Conservation (phyloP, 2,888 invertebrate species). For the Cinara cedri region DNA sequence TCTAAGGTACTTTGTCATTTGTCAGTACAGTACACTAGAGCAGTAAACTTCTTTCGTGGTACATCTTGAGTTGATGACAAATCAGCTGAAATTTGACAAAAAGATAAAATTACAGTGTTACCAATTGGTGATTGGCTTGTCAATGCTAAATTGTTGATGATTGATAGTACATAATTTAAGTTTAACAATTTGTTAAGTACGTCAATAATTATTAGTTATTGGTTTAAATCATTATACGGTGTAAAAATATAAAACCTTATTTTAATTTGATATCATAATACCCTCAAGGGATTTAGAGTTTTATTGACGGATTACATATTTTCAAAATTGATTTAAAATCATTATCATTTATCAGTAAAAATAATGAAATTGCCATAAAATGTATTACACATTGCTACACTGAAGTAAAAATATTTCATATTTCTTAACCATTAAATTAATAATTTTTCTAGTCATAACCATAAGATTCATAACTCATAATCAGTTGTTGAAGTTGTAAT, state of each 20-base stretch:
- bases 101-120: constrained; percentile 42
- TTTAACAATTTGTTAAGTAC: too few relatives aligned
- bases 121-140: constrained; percentile 1
- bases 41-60: constrained; percentile 55
- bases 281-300: not conserved
- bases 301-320: not conserved
- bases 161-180: too few relatives aligned
- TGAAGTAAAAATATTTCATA: not conserved
- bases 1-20: constrained; percentile 53
- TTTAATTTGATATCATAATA: too few relatives aligned
- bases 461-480: too few relatives aligned
- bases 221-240: too few relatives aligned
- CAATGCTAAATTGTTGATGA: too few relatives aligned
- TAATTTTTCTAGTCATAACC: not conserved
- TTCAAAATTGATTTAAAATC: not conserved
- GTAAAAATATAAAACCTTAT: not conserved
- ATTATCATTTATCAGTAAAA: constrained; percentile 6
- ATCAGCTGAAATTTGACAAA: constrained; percentile 51
- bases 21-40: constrained; percentile 42
- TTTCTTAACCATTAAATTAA: constrained; percentile 16
- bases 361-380: not conserved
- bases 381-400: constrained; percentile 8
- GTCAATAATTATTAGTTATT: too few relatives aligned
- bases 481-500: not conserved
- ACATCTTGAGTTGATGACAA: constrained; percentile 51